Evolutionary conservation across 2,113 vertebrate species (phyloP), one percentile per base, ranked within the genome.

Genomic region (Aegotheles bennettii): DNA sequence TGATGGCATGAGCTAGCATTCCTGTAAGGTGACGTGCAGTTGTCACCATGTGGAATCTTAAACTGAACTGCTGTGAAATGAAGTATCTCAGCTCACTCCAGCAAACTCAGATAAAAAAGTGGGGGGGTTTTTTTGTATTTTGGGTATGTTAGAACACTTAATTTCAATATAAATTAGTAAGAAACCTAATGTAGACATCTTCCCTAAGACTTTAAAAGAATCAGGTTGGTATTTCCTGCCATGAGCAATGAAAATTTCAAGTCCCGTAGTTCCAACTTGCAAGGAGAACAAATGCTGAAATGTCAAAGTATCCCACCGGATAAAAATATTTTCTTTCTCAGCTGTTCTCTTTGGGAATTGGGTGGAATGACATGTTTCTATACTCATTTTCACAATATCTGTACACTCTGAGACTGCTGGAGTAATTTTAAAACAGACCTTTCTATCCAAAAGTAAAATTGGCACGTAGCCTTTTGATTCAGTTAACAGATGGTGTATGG

Each of bases 401-500:
- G 35, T 57, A 57, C 2, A 4, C 56, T 36, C 45, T 82, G 53
- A 87, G 57, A 87, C 42, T 79, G 35, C 36, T 53, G 61, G 53
- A 79, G 45, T 77, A 81, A 92, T 78, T 84, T 93, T 85, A 90
- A 93, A 96, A 16, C 43, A 75, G 90, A 60, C 59, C 54, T 78
- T 94, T 89, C 77, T 51, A 81, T 59, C 53, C 88, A 50, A 80
- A 94, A 68, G 38, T 79, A 79, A 93, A 19, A 18, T 54, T 96
- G 94, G 87, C 87, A 74, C 7, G 2, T 31, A 88, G 89, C 85
- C 88, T 81, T 87, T 94, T 79, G 90, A 96, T 95, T 89, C 74
- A 48, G 85, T 80, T 87, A 90, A 73, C 97, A 97, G 96, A 95
- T 97, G 96, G 97, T 65, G 43, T 67, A 57, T 59, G 94, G 78